Evolutionary conservation across 1,140 invertebrate genomes (phyloP), one percentile per base, ranked within the genome.

Genomic region (Zeugodacus cucurbitae): DNA sequence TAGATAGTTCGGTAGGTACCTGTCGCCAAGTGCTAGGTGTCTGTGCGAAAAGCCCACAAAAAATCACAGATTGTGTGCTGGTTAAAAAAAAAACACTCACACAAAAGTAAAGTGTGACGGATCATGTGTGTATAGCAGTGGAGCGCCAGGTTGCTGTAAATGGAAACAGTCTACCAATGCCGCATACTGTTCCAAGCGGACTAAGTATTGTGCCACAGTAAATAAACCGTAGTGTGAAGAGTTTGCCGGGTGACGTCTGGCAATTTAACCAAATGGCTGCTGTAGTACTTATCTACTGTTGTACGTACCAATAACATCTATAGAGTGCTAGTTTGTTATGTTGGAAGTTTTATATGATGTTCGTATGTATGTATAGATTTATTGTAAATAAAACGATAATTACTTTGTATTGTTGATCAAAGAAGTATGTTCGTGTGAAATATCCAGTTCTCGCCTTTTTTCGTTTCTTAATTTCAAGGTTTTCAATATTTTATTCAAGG

Each of bases 401-500:
- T 64, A 67, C 58, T 67, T 87, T 87, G 26, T 87, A 48, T 32
- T 87, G 54, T 34, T 59, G 32, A 29, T 44, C 37, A 70, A 88
- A 74, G 44, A 89, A 87, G 58, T 87, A 87, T 85, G 88, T 87
- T 88, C 88, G 88, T 89, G 88, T 87, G 88, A 89, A 89, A 22
- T 59, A 48, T 86, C 34, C 59, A 82, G 74, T 70, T 87, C 82
- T 78, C 64, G 70, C 70, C 70, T 88, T 88, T 87, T 89, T 89
- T 88, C 78, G 78, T 88, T 89, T 89, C 70, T 82, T 89, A 67
- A 89, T 59, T 87, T 90, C 54, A 87, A 88, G 70, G 89, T 89
- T 88, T 88, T 88, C 86, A 88, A 85, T 89, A 48, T 90, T 90
- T 89, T 62, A 82, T 91, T 91, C 58, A 88, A 93, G 92, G 92